Conservation (phyloP, 2,888 invertebrate genomes). For the Phortica okadai region DNA sequence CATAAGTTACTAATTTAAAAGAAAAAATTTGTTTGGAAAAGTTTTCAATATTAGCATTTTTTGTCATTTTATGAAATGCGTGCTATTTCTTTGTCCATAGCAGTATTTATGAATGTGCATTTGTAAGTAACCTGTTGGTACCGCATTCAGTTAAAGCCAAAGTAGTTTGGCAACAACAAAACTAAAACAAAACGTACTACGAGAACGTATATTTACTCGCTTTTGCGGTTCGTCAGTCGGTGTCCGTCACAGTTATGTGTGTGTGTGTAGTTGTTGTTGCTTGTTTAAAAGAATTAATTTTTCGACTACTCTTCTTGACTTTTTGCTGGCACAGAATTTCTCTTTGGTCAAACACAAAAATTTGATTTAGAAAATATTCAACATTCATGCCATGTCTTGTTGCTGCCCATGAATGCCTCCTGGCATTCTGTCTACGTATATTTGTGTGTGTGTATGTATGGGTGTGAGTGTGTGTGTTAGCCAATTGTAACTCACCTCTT, state of each 20-base stretch:
- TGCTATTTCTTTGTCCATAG: too few relatives aligned
- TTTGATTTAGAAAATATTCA: conserved; percentile 8
- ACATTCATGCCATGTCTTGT: background rate
- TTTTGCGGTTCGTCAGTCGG: conserved; percentile 56
- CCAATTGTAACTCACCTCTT: background rate
- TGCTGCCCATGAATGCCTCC: conserved; percentile 4
- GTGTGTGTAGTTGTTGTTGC: background rate
- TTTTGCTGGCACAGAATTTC: background rate
- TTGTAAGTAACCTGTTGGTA: conserved; percentile 18
- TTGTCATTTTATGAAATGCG: too few relatives aligned
- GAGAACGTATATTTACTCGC: conserved; percentile 26
- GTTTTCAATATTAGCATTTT: too few relatives aligned
- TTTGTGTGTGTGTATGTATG: background rate
- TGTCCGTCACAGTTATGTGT: conserved; percentile 42
- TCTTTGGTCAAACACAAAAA: background rate
- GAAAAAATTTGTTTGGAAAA: too few relatives aligned
- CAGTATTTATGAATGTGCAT: too few relatives aligned
- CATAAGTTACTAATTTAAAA: too few relatives aligned
- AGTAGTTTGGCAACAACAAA: background rate
- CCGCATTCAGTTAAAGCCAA: too few relatives aligned
- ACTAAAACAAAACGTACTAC: background rate
- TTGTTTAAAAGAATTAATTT: background rate
- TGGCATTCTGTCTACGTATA: conserved; percentile 4
- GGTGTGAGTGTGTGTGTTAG: background rate
- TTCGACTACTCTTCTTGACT: too few relatives aligned